Evolutionary conservation across 2,888 invertebrate genomes (phyloP).

Genomic region (Hirtodrosophila alboralis): DNA sequence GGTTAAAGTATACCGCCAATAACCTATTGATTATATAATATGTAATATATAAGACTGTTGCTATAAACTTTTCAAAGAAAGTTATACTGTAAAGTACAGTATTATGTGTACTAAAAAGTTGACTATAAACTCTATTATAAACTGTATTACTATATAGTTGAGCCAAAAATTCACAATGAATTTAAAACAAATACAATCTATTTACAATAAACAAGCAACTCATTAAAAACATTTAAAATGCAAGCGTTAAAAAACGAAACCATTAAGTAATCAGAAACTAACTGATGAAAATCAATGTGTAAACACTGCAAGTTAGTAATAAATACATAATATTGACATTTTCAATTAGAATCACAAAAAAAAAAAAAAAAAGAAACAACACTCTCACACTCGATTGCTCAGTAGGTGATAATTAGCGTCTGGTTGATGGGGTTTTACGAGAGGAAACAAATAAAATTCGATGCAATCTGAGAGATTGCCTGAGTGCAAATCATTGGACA

Average conservation of each 20-base stretch:
- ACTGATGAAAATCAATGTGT: conserved; percentile 7
- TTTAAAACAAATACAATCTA: conserved; percentile 1
- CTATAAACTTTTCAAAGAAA: no score
- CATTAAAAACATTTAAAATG: conserved; percentile 45
- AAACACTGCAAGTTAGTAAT: conserved; percentile 20
- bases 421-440: conserved; percentile 33
- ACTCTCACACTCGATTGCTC: conserved; percentile 46
- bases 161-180: not conserved
- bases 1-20: no score
- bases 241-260: conserved; percentile 35
- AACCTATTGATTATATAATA: no score
- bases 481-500: conserved; percentile 60
- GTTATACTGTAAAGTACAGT: no score
- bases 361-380: no score
- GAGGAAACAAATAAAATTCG: conserved; percentile 2
- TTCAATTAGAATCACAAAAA: conserved; percentile 53
- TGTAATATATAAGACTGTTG: no score
- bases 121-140: no score
- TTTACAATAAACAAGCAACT: conserved; percentile 20
- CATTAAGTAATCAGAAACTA: conserved; percentile 14
- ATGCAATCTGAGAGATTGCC: conserved; percentile 16
- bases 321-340: conserved; percentile 60
- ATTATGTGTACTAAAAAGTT: no score
- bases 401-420: conserved; percentile 56
- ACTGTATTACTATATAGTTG: no score